phyloP scores from a whole-genome alignment of 2,888 invertebrate genomes.

The Hypselothyrea guttata region DNA sequence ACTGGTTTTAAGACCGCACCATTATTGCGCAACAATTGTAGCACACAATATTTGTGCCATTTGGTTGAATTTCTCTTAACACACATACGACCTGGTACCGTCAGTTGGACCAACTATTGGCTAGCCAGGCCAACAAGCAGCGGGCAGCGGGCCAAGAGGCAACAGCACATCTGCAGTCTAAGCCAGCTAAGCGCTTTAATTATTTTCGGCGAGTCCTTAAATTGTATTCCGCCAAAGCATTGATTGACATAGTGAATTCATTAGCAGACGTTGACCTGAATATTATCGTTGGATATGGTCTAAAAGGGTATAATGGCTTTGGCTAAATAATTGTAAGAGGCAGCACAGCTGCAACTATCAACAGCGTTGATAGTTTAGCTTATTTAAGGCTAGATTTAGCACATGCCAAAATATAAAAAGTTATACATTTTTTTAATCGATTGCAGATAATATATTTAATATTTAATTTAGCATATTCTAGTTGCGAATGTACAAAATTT shows the following conservation, averaged over 20 bases:
- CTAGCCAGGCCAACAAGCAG: slow-evolving; percentile 7
- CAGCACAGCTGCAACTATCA: no score
- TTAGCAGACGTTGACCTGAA: slow-evolving; percentile 11
- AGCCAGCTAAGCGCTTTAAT: background rate
- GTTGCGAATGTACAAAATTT: no score
- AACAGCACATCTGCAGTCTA: slow-evolving; percentile 19
- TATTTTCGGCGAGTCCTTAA: slow-evolving; percentile 28
- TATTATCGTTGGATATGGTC: no score
- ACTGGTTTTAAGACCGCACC: slow-evolving; percentile 44
- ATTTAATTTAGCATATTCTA: no score
- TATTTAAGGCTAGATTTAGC: no score
- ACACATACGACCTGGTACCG: slow-evolving; percentile 45
- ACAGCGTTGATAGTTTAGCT: no score
- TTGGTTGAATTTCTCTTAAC: slow-evolving; percentile 71
- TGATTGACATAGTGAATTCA: slow-evolving; percentile 35
- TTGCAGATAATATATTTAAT: no score
- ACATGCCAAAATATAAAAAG: no score
- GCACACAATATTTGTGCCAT: slow-evolving; percentile 70
- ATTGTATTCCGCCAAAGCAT: slow-evolving; percentile 21
- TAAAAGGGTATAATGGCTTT: no score
- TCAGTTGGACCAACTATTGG: slow-evolving; percentile 6
- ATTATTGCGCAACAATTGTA: slow-evolving; percentile 72
- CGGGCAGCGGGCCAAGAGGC: slow-evolving; percentile 11
- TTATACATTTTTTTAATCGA: no score
- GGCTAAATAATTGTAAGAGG: no score